Evolutionary conservation across 2,113 vertebrate species (phyloP), one percentile per base, ranked within the genome.

Genomic region (Potamarius usumacintae): DNA sequence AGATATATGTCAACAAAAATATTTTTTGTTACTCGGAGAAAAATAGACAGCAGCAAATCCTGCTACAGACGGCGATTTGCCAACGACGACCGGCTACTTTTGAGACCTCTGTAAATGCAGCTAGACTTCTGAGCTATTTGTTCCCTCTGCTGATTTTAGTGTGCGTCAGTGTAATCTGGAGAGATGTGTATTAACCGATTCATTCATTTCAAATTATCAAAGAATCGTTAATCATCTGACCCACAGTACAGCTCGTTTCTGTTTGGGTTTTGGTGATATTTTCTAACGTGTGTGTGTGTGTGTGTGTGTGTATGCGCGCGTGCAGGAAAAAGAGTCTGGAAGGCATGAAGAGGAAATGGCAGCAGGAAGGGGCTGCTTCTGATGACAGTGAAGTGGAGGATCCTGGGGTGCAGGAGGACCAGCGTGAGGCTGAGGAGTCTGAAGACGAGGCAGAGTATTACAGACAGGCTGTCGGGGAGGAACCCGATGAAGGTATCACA

Each of bases 401-500:
- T 89, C 97, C 97, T 0, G 97, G 97, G 0, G 84, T 74, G 0
- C 92, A 94, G 27, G 94, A 93, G 1, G 92, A 88, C 14, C 76
- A 86, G 7, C n/a, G 65, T 1, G 90, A 4, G 0, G 91, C 53
- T 0, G 90, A 92, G 0, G 95, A 95, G 0, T 96, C 97, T 0
- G 97, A 97, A 1, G 96, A 97, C 0, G 97, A 97, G 11, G 95
- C 93, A 0, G 97, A 99, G 57, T 98, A 98, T 90, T 99, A 97
- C 91, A 95, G 97, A 72, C 96, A 97, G 92, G 96, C 96, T 5
- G 96, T 98, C 5, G 98, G 97, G 69, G 83, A 95, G 90, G 97
- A 98, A 42, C 98, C 98, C 0, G 97, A 98, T 0, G 94, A 95
- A 93, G 97, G 97, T 98, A 76, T 55, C 95, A 15, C 30, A 18